Evolutionary conservation across 2,888 invertebrate genomes (phyloP), one percentile per base, ranked within the genome.

Genomic region (Caenorhabditis sp.): DNA sequence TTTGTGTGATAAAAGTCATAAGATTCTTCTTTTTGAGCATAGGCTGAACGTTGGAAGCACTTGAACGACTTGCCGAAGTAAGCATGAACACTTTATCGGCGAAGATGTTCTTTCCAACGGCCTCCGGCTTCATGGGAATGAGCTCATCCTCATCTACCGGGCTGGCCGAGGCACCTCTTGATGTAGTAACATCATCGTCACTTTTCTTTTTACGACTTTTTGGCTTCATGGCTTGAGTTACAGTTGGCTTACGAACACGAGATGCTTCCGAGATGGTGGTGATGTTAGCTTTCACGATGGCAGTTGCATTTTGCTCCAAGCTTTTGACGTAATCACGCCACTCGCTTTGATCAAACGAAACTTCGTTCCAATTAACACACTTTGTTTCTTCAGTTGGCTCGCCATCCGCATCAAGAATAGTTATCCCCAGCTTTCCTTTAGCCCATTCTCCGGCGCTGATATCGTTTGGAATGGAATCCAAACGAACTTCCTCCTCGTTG

Each of bases 21-120:
- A 90, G 82, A 38, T 90, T 87, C 24, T 89, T 89, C 82, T 92
- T 92, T 68, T 86, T 88, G 87, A 92, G 90, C 31, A 70, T 68
- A 0, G 85, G 26, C 4, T 56, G 28, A 19, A 61, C 41, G 8
- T 16, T 19, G 8, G 19, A 26, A 3, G 24, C 12, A 7, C 41
- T 49, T 24, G 59, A 56, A 12, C 92, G 86, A 63, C 86, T 91
- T 1, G 92, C 91, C 0, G 91, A 90, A 6, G 92, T 92, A 41
- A 92, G 80, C 22, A 92, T 89, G 81, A 92, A 92, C 7, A 84
- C 66, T 73, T 86, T 84, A 16, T 85, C 87, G 3, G 56, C 77
- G 79, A 91, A 91, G 16, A 83, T 69, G 35, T 75, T 73, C n/a
- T 79, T 77, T 28, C 74, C 82, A 44, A 82, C 38, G 0, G 35